phyloP scores from a whole-genome alignment of 1,140 invertebrate genomes.

The Zaprionus lachaisei region DNA sequence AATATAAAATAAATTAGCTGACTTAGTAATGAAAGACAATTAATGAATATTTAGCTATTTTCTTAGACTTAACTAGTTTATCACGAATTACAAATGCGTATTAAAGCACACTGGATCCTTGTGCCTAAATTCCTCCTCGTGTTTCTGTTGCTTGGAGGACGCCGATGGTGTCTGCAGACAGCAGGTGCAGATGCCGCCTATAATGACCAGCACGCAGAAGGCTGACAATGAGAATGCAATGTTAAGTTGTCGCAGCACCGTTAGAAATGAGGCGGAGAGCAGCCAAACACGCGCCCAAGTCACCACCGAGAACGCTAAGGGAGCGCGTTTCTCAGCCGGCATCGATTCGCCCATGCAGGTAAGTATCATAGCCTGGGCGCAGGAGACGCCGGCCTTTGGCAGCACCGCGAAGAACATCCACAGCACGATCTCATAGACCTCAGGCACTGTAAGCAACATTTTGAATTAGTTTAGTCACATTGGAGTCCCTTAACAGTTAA shows the following conservation, averaged over 20 bases:
- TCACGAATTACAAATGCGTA: slow-evolving; percentile 45
- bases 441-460: slow-evolving; percentile 45
- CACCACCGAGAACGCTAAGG: slow-evolving; percentile 70
- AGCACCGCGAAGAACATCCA: slow-evolving; percentile 68
- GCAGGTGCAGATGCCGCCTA: slow-evolving; percentile 75
- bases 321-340: slow-evolving; percentile 53
- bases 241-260: slow-evolving; percentile 67
- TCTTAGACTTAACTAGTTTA: slow-evolving; percentile 3
- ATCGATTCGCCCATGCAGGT: slow-evolving; percentile 71
- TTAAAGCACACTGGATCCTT: slow-evolving; percentile 23
- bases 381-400: slow-evolving; percentile 72
- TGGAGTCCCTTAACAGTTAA: background rate
- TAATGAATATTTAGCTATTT: background rate
- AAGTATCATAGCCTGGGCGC: slow-evolving; percentile 71
- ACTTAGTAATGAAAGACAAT: too few species aligned
- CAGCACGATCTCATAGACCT: slow-evolving; percentile 60
- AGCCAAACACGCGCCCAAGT: slow-evolving; percentile 78
- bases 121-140: background rate
- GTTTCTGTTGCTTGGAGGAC: background rate
- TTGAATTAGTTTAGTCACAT: background rate
- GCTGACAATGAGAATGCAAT: slow-evolving; percentile 69
- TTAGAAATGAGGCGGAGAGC: slow-evolving; percentile 78
- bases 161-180: slow-evolving; percentile 49
- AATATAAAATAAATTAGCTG: too few species aligned
- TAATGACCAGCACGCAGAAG: slow-evolving; percentile 68